A percentile compares a stretch with the other conserved stretches of the same genome.
These are phyloP conservation scores for Periphyllus acericola DNA, from an alignment of 2,888 invertebrate genomes.

Conservation along the genomic window DNA sequence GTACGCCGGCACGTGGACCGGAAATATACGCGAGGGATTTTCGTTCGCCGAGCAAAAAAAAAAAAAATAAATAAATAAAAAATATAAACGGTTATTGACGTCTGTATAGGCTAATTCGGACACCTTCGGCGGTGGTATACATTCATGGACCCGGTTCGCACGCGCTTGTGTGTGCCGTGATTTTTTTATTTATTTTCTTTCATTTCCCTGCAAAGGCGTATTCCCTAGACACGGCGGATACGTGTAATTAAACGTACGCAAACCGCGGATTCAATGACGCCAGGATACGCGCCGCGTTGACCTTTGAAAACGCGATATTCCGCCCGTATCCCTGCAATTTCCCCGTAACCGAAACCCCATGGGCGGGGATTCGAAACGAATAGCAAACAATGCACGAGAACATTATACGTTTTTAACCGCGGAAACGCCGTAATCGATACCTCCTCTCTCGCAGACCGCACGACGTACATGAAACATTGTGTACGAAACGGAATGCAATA, in stretches of 20 bases:
- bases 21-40: slow-evolving; percentile 16
- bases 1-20: slow-evolving; percentile 5
- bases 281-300: slow-evolving; percentile 26
- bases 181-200: not conserved
- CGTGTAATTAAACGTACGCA: slow-evolving; percentile 35
- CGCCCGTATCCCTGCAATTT: not conserved
- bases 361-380: not conserved
- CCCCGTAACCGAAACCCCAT: slow-evolving; percentile 37
- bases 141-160: not conserved
- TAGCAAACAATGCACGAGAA: not conserved
- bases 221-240: slow-evolving; percentile 11
- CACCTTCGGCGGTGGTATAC: slow-evolving; percentile 18
- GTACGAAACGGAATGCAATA: too few species aligned
- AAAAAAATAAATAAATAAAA: not conserved
- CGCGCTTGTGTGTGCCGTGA: too few species aligned
- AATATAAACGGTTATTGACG: slow-evolving; percentile 50
- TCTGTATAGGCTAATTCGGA: slow-evolving; percentile 49
- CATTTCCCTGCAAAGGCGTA: not conserved
- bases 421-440: not conserved
- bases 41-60: not conserved
- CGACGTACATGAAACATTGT: not conserved
- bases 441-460: not conserved
- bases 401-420: not conserved
- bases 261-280: not conserved
- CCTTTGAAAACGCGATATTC: not conserved